Percentiles rank a stretch among this genome's conserved stretches.
Conservation (phyloP, 2,888 invertebrate genomes). For the Lycocerus yunnanus region DNA sequence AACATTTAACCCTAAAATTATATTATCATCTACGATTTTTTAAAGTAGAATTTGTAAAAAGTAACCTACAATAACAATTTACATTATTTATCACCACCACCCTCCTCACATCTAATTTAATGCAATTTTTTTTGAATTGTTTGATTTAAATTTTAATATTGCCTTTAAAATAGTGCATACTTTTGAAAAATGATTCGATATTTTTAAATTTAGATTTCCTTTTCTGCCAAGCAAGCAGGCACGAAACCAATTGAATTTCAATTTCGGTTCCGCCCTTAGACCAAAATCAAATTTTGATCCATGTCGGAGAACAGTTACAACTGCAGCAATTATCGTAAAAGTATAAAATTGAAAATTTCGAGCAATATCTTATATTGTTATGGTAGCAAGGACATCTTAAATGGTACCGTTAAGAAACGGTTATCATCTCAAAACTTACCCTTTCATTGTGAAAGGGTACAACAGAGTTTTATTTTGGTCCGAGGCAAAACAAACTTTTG, state of each 20-base stretch:
- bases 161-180: too few species aligned
- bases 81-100: too few species aligned
- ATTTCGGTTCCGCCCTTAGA: not conserved
- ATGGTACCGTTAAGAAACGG: conserved; percentile 2
- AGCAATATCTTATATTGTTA: not conserved
- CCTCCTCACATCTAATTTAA: too few species aligned
- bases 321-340: not conserved
- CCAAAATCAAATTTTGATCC: not conserved
- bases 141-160: too few species aligned
- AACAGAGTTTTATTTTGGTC: not conserved
- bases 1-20: too few species aligned
- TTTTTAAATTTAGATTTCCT: too few species aligned
- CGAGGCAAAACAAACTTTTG: not conserved
- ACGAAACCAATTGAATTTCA: not conserved
- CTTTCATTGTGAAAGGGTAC: not conserved
- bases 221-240: too few species aligned
- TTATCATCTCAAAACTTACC: not conserved
- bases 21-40: too few species aligned
- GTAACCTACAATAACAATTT: too few species aligned
- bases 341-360: not conserved
- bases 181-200: too few species aligned
- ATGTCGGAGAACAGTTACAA: not conserved
- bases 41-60: too few species aligned
- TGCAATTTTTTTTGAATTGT: too few species aligned
- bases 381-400: not conserved